Conservation (phyloP, 2,797 vertebrate genomes). For the Girardinus metallicus region DNA sequence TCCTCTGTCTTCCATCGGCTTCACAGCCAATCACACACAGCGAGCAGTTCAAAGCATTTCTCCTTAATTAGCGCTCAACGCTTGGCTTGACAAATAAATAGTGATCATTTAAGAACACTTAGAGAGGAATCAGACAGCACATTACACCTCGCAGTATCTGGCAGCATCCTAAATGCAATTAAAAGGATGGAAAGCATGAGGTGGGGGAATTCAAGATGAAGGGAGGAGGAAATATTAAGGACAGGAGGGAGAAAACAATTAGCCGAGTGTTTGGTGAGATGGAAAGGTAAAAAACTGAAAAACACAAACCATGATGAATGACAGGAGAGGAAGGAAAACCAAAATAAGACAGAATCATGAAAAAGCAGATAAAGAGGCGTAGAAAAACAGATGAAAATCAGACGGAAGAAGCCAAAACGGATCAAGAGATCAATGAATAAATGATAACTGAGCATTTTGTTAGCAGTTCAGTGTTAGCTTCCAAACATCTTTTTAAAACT, state of each 20-base stretch:
- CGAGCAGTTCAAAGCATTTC: conserved; percentile 70
- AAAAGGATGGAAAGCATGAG: conserved; percentile 14
- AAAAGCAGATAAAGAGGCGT: background rate
- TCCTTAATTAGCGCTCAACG: conserved; percentile 77
- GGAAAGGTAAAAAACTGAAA: background rate
- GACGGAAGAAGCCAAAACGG: background rate
- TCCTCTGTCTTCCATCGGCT: conserved; percentile 47
- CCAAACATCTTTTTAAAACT: no score
- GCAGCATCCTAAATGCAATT: conserved; percentile 63
- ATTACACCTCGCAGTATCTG: conserved; percentile 76
- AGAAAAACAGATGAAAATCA: background rate
- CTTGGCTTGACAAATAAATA: conserved; percentile 79
- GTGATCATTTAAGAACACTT: conserved; percentile 79
- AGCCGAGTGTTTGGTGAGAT: background rate
- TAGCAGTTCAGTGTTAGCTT: no score
- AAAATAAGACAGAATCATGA: background rate
- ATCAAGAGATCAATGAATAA: conserved; percentile 28
- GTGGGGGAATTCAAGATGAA: conserved; percentile 4
- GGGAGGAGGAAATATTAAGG: background rate
- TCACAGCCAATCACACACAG: conserved; percentile 16
- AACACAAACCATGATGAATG: background rate
- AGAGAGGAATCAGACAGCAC: conserved; percentile 77
- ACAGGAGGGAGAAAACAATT: background rate
- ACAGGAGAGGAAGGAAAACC: background rate
- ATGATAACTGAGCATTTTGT: conserved; percentile 41